phyloP scores from a whole-genome alignment of 2,797 vertebrate species.

The Poeciliopsis turneri region DNA sequence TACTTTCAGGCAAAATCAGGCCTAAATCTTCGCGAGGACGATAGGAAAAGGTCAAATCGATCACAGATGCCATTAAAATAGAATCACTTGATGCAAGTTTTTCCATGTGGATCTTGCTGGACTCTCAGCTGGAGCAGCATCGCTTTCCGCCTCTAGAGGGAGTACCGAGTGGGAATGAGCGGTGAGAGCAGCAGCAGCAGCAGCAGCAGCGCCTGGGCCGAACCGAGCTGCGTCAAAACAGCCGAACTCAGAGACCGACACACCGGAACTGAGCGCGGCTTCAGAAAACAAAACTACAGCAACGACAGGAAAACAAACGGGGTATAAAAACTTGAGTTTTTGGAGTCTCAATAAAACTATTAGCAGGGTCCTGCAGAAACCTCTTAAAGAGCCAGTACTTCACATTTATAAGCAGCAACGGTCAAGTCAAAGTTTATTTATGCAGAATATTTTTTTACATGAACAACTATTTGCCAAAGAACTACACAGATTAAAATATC shows the following conservation, averaged over 20 bases:
- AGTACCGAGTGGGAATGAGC: slow-evolving; percentile 48
- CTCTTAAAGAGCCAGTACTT: neutral
- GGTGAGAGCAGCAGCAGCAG: slow-evolving; percentile 45
- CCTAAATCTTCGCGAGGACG: neutral
- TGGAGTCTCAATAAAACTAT: neutral
- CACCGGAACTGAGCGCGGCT: neutral
- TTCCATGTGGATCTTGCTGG: neutral
- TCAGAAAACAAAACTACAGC: neutral
- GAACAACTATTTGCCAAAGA: too few relatives aligned
- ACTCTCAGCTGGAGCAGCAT: slow-evolving; percentile 20
- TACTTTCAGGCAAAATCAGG: neutral
- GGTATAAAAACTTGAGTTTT: neutral
- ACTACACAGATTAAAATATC: too few relatives aligned
- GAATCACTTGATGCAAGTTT: neutral
- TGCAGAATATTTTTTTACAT: neutral
- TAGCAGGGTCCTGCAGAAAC: neutral
- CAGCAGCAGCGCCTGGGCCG: slow-evolving; percentile 37
- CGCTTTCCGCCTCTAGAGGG: slow-evolving; percentile 66
- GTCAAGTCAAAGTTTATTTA: neutral
- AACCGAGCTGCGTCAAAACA: slow-evolving; percentile 44
- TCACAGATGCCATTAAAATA: neutral
- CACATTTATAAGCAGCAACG: neutral
- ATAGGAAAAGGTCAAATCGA: neutral
- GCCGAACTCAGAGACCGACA: neutral
- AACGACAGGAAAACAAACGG: neutral